Conservation (phyloP, 2,113 vertebrate genomes). For the Lepus americanus region DNA sequence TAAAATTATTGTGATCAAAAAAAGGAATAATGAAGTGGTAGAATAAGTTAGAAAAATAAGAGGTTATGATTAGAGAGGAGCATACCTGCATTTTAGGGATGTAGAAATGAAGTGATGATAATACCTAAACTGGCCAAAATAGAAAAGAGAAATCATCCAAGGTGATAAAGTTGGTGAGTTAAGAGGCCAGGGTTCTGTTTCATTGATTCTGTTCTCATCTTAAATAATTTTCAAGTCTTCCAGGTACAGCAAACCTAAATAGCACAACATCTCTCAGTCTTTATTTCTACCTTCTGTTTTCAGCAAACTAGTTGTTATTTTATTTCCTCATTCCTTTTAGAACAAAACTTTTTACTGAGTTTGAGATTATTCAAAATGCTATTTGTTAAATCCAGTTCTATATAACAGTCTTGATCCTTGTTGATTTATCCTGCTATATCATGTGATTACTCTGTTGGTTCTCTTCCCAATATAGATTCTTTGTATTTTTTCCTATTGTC, state of each 20-base stretch:
- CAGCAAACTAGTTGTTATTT: neutral
- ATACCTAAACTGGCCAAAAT: neutral
- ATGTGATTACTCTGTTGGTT: neutral
- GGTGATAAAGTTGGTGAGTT: neutral
- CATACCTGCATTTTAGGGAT: neutral
- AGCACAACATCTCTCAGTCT: neutral
- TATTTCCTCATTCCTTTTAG: constrained; percentile 19
- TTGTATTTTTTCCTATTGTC: neutral
- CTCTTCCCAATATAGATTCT: neutral
- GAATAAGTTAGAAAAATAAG: neutral
- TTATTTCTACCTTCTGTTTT: neutral
- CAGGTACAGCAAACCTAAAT: neutral
- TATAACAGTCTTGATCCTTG: neutral
- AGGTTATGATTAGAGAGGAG: neutral
- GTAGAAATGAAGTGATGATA: neutral
- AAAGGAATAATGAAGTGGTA: neutral
- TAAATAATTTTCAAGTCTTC: constrained; percentile 23
- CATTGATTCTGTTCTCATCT: neutral
- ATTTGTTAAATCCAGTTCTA: neutral
- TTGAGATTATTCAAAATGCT: neutral
- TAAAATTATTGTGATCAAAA: neutral
- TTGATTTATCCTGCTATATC: neutral
- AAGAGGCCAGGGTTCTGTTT: neutral
- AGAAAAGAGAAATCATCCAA: neutral
- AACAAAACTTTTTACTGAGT: neutral